These are phyloP conservation scores for Psammodynastes pulverulentus DNA, from an alignment of 2,113 vertebrate genomes.

Conservation along the genomic window DNA sequence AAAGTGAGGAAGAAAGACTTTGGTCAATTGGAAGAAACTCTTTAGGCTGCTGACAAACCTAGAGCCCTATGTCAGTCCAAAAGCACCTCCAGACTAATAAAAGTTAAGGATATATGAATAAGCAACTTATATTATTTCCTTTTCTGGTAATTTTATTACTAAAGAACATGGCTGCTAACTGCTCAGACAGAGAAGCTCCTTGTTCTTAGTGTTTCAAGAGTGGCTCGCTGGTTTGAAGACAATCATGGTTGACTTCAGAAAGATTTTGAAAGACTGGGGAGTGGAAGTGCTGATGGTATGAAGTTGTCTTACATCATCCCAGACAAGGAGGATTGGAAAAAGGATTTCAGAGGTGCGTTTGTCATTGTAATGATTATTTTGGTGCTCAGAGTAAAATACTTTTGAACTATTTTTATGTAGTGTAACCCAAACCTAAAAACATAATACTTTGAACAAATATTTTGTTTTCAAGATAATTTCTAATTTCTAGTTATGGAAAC, in stretches of 20 bases:
- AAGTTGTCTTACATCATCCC: background rate
- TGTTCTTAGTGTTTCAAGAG: background rate
- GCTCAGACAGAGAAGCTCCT: background rate
- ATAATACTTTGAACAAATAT: background rate
- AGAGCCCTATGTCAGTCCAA: background rate
- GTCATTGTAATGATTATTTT: background rate
- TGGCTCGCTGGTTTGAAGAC: background rate
- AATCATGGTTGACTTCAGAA: background rate
- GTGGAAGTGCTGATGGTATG: background rate
- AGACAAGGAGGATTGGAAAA: background rate
- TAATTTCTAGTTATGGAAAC: too few relatives aligned
- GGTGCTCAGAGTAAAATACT: background rate
- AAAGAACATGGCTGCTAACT: background rate
- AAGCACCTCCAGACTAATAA: background rate
- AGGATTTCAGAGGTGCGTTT: background rate
- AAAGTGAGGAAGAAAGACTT: background rate
- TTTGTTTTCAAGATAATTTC: background rate
- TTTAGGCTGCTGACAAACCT: background rate
- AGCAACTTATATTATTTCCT: background rate
- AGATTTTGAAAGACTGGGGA: background rate
- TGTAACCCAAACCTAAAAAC: background rate
- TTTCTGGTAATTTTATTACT: background rate
- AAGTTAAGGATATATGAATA: background rate
- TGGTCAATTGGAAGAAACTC: background rate
- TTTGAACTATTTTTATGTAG: background rate